Base-by-base conservation (phyloP, 35 echinoderm and acorn worm genomes). In the Lytechinus variegatus region DNA sequence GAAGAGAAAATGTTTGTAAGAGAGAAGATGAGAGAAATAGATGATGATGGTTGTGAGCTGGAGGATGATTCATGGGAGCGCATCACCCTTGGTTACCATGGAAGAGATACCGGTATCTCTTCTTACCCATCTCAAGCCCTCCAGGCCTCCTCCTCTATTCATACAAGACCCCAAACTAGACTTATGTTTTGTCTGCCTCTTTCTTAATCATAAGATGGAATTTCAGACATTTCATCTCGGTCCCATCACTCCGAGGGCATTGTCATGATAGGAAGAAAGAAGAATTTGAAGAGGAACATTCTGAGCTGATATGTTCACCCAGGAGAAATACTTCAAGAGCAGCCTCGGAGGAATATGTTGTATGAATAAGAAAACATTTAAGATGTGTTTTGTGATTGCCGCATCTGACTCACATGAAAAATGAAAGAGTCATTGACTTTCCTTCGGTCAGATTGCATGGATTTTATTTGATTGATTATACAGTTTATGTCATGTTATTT, bases 121-220 rank as follows among this genome's bases (percentile, higher is more conserved):
- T 79, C 66, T 79, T 79, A 79, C 66, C 66, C 66, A 79, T 79
- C 66, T 79, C 66, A 79, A 79, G 66, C 66, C 66, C 66, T 79
- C 66, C 66, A 79, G 66, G 66, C 66, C 66, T 60, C 33, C 66
- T 60, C 33, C 57, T n/a, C 66, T 79, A 79, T 79, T 79, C 66
- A 79, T 79, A 16, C 66, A 79, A 24, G 66, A 79, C 66, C 24
- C 66, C 66, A 79, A 71, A 24, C 66, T 79, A 79, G 21, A 79
- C 66, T n/a, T 79, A 79, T 19, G 66, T 79, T 79, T 79, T 79
- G 66, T 79, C 66, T 79, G 19, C 66, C 19, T 79, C 66, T 24
- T 79, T 79, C 66, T 71, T 79, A 79, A 79, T 79, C 66, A 79
- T 79, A n/a, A 79, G 66, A 79, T 79, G 66, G 66, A 79, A 79